Base-by-base conservation (phyloP, 2,797 vertebrate genomes). In the Lithobates pipiens region DNA sequence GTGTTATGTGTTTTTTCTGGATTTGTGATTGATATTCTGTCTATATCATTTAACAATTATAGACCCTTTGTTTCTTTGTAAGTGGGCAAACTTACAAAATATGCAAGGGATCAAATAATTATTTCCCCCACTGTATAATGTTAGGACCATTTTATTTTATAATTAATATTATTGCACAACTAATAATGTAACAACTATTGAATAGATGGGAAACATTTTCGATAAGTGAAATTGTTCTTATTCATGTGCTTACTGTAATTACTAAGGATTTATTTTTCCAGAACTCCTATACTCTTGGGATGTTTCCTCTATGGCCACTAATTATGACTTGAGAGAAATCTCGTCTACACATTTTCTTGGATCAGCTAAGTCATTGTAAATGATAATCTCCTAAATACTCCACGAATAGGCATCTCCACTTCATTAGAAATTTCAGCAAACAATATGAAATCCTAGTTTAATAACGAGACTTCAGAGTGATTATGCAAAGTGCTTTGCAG, bases 261-360 rank as follows among this genome's bases (percentile, higher is more conserved):
- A 76, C n/a, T 42, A 57, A 81, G 71, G 71, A 81, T 86, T 86
- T 86, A 34, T 86, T 85, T 68, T 77, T 82, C 50, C 79, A 86
- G 80, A 63, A 57, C 65, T 77, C 69, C 77, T 82, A 71, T 82
- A 13, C 79, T 73, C 74, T 21, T 63, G 85, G 68, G 85, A 67
- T 72, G 32, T 15, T 67, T 46, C 82, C 68, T 77, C 80, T 54
- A 86, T 82, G 68, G 80, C 34, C 80, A 86, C 80, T 86, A 86
- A 86, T 86, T 63, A 82, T 77, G 79, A 82, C 74, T 86, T 77
- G 9, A 23, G 80, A 77, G 85, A 77, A 70, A 29, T 69, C 85
- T 77, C 54, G 72, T 77, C 79, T 50, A 67, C 67, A 77, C 77
- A 75, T 82, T 72, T 71, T 77, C 79, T 86, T 86, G 74, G 85